A percentile compares a stretch with the other conserved stretches of the same genome.
Evolutionary conservation across 2,888 invertebrate species (phyloP).

Genomic region (Pherbina coryleti): DNA sequence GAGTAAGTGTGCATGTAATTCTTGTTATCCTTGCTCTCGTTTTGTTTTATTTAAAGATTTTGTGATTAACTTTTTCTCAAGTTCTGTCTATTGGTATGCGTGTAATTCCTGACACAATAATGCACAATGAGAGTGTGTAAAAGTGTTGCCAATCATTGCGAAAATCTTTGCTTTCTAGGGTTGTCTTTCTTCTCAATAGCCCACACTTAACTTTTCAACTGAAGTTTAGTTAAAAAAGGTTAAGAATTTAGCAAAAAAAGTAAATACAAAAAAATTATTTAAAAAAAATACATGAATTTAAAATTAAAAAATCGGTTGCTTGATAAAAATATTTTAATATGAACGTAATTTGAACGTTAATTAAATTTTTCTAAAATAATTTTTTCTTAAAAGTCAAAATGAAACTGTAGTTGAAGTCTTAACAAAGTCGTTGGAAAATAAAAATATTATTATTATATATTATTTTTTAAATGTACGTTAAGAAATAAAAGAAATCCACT

Average conservation of each 20-base stretch:
- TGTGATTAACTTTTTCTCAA: slow-evolving; percentile 39
- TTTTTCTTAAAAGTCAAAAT: too few species aligned
- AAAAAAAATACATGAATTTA: too few species aligned
- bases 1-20: slow-evolving; percentile 3
- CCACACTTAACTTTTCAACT: not conserved
- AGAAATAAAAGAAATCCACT: too few species aligned
- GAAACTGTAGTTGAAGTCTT: too few species aligned
- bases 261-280: not conserved
- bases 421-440: too few species aligned
- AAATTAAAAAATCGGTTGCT: too few species aligned
- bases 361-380: too few species aligned
- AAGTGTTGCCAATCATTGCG: not conserved
- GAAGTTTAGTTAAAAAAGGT: too few species aligned
- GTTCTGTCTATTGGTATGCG: not conserved
- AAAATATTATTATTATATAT: too few species aligned
- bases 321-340: too few species aligned
- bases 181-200: not conserved
- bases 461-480: too few species aligned
- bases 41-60: slow-evolving; percentile 43
- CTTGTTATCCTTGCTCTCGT: slow-evolving; percentile 44
- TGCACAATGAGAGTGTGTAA: not conserved
- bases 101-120: slow-evolving; percentile 12
- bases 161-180: not conserved
- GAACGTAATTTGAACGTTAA: too few species aligned
- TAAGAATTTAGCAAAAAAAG: not conserved